Base-by-base conservation (phyloP, 2,888 invertebrate species). In the Drosophila sordidula region DNA sequence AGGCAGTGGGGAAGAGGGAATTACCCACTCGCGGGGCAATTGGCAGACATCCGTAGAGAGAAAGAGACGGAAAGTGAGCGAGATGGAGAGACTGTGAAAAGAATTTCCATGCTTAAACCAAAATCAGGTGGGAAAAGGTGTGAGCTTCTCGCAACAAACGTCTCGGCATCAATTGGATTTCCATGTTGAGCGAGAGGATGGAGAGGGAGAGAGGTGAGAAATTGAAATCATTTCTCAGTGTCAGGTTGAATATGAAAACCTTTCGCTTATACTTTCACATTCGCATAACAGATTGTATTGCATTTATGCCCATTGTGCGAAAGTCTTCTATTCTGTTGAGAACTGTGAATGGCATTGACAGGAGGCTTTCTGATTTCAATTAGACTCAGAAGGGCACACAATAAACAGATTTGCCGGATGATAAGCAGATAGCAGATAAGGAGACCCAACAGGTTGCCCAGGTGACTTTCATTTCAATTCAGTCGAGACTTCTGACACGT, bases 221-320 rank as follows among this genome's bases (percentile, higher is more conserved):
- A 80, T 80, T 80, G 80, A 67, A 70, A 71, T 78, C 72, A 73
- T 76, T 73, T 71, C 62, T 85, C 76, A 78, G 59, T 76, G 83
- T 81, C 82, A 69, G 70, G 69, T 69, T 75, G 81, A 72, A 79
- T 71, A 73, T 71, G 74, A 79, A 79, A 79, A 59, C 59, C 74
- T 66, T 52, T 70, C 41, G 26, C 42, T 56, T 47, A 57, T 25
- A 41, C 67, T 41, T 66, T 55, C 73, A 14, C 68, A 64, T 55
- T 72, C 49, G 47, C 52, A 72, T 71, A 69, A 65, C 52, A 67
- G 64, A 82, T 75, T 80, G 82, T 57, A 64, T 61, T 58, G 34
- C 51, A 58, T 55, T 70, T 51, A 54, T 34, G 51, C 32, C 57
- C 51, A 64, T 67, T 56, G 50, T 62, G 39, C n/a, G 14, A 47